Base-by-base conservation (phyloP, 2,797 vertebrate species). In the Xenopus petersii region DNA sequence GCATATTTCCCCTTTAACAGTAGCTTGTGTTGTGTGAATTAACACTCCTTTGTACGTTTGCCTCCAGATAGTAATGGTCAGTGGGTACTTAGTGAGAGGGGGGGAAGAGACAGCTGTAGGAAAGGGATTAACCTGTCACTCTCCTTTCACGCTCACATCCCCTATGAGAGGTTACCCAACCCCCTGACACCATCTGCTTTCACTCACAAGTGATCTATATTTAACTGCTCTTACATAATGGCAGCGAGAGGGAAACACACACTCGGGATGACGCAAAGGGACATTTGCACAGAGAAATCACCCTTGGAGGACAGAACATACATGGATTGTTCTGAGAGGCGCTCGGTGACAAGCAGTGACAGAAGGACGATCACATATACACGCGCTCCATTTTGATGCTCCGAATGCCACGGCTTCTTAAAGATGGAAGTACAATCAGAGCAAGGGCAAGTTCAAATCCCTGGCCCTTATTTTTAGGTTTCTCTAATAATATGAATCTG, bases 171-270 rank as follows among this genome's bases (percentile, higher is more conserved):
- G 70, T 78, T 73, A 70, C 66, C 68, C 71, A 71, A 64, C 33
- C 76, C 76, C 71, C 71, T 71, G 60, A 9, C 30, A 12, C 76
- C 76, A 79, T 79, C 76, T 79, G 76, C 55, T 70, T 70, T 70
- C 30, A 49, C 66, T 74, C 71, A 60, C 71, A 9, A 12, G 71
- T 61, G 62, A 70, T 79, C 76, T 79, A 79, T 70, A 79, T 79
- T 51, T 79, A 79, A 54, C 71, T 64, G 55, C 42, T 60, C 71
- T 79, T 79, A 74, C 76, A 79, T 79, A 79, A 79, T 74, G 10
- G 49, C 21, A 65, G 71, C 59, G 30, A 67, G 75, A 77, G 63
- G 76, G 74, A 56, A 26, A 47, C 60, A 79, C 76, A 79, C 71
- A 36, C 54, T 64, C 51, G 21, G 49, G 61, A 70, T 79, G 71